Evolutionary conservation across 2,113 vertebrate genomes (phyloP).

Genomic region (Murina feae): DNA sequence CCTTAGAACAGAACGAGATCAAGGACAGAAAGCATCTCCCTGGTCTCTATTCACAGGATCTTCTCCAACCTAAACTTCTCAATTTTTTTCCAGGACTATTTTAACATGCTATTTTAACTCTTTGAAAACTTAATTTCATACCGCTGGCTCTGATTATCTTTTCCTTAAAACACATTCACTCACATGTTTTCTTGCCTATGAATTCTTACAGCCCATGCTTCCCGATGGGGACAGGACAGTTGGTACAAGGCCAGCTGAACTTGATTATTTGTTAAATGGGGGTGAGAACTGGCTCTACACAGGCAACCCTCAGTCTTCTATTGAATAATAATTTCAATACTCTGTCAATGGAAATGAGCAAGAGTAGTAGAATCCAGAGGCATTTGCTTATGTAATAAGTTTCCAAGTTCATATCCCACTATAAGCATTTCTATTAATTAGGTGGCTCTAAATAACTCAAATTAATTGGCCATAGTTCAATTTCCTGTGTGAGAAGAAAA

Average conservation of each 20-base stretch:
- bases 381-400: neutral
- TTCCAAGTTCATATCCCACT: neutral
- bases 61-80: conserved; percentile 51
- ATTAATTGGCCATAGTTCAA: neutral
- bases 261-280: neutral
- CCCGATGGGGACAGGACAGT: neutral
- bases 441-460: conserved; percentile 25
- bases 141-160: neutral
- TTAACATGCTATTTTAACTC: conserved; percentile 21
- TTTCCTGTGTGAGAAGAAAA: conserved; percentile 26
- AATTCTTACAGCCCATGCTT: neutral
- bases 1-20: conserved; percentile 45
- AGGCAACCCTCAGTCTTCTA: conserved; percentile 1
- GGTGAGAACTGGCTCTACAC: neutral
- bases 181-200: neutral
- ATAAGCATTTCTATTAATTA: neutral
- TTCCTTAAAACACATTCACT: neutral
- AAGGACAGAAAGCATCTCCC: conserved; percentile 55
- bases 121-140: conserved; percentile 18
- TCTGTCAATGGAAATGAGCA: neutral
- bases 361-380: neutral
- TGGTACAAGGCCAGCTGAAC: neutral
- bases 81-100: conserved; percentile 42
- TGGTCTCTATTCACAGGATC: conserved; percentile 38
- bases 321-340: neutral